Evolutionary conservation across 1,140 invertebrate species (phyloP), one percentile per base, ranked within the genome.

Genomic region (Campoletis sonorensis): DNA sequence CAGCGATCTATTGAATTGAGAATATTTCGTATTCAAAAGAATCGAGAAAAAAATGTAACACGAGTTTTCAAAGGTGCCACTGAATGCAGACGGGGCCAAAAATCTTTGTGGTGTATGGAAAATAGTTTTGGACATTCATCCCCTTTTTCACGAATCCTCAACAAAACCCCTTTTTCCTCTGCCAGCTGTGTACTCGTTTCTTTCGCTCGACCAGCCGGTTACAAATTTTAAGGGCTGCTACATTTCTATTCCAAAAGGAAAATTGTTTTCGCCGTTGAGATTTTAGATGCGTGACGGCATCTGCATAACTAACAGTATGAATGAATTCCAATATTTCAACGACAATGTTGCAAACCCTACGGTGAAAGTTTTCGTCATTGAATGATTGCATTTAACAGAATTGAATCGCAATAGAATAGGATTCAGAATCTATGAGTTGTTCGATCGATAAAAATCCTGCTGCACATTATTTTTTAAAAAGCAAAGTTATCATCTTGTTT

Each of bases 151-250:
- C 40, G 40, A 45, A 45, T 45, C 40, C 8, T n/a, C 16, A n/a
- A 58, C 54, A 58, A 58, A 58, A 58, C 1, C 54, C 54, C 54
- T 71, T 71, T 71, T 71, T 71, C 68, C 68, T 18, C 5, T 40
- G 68, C 68, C 68, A 40, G 68, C 68, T 71, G 27, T 71, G 68
- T 40, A 27, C 68, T 71, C 33, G 11, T 21, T 40, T 33, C 68
- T 71, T 40, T n/a, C 5, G 5, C 18, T 18, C 10, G 27, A n/a
- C 18, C 27, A 40, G 18, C 68, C 68, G 54, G 23, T 71, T 71
- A 71, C 27, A 71, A 71, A 71, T 27, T 30, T 40, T 7, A 21
- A 71, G 68, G 68, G 10, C 23, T 71, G 27, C 33, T 71, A 40
- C 68, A 71, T 71, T 71, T 71, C 68, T n/a, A 45, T 71, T 21